Base-by-base conservation (phyloP, 1,140 invertebrate genomes). In the Zaprionus vittiger region DNA sequence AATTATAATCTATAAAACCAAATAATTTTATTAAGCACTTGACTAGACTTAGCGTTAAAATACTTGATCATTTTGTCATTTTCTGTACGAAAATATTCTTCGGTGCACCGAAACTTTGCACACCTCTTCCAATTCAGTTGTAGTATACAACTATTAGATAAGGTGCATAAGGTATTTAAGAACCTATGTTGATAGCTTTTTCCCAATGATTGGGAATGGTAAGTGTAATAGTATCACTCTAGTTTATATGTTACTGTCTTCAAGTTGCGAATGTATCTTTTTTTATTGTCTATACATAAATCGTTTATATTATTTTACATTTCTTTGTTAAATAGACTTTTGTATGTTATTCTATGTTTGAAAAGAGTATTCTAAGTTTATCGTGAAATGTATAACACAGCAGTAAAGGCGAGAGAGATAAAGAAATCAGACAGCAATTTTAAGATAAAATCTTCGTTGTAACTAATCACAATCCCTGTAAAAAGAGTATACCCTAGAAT, bases 1-100 rank as follows among this genome's bases (percentile, higher is more conserved):
- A 47, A 47, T 9, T 9, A 47, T 47, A 47, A 47, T 47, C 41
- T 47, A 47, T 17, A 47, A 47, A 47, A 47, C n/a, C n/a, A 47
- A 47, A 47, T 47, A 17, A 47, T 20, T n/a, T 9, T 47, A 17
- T 47, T 3, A n/a, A 9, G n/a, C 17, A 47, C 6, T 17, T 47
- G 41, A 6, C 41, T 47, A 47, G 41, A 47, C 41, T 47, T 47
- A 47, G n/a, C 1, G n/a, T 47, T 47, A 17, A 17, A 44, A 47
- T 17, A 17, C n/a, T 6, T 47, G n/a, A 9, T 20, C n/a, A 17
- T 2, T 17, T 17, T 47, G 15, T 17, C 1, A 17, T 47, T 17
- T 17, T 47, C 6, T 17, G n/a, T 11, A 20, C 20, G 11, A 52
- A 52, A 52, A 12, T 24, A 2, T 24, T 24, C 20, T 24, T 22